Evolutionary conservation across 2,888 invertebrate genomes (phyloP).

Genomic region (Eledone cirrhosa): DNA sequence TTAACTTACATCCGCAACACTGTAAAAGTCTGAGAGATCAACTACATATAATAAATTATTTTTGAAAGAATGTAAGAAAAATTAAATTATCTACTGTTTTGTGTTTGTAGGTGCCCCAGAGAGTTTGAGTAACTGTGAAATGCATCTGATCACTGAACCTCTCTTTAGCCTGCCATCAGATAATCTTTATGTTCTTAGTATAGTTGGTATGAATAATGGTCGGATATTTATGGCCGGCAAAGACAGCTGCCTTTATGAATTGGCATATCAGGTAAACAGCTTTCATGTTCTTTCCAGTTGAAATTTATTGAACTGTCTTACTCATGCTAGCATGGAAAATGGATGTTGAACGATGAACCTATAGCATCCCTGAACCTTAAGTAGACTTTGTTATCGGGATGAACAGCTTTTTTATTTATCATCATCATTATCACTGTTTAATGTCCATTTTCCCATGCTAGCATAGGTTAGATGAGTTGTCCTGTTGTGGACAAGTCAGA

Average conservation of each 20-base stretch:
- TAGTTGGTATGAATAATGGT: conserved; percentile 83
- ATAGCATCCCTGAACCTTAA: background rate
- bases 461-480: no score
- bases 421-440: no score
- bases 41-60: no score
- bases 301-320: background rate
- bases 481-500: no score
- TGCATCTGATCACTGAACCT: conserved; percentile 93
- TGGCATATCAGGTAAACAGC: conserved; percentile 82
- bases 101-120: background rate
- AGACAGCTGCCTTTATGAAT: conserved; percentile 94
- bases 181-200: conserved; percentile 82
- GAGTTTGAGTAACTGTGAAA: conserved; percentile 69
- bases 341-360: no score
- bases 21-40: no score
- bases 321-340: no score
- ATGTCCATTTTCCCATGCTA: no score
- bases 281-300: no score
- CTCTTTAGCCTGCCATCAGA: conserved; percentile 89
- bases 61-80: no score
- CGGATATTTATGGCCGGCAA: conserved; percentile 94
- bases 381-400: background rate
- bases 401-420: background rate
- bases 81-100: no score
- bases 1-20: no score